A percentile compares a stretch with the other conserved stretches of the same genome.
phyloP scores from a whole-genome alignment of 2,888 invertebrate genomes.

The Lasioglossum morio region DNA sequence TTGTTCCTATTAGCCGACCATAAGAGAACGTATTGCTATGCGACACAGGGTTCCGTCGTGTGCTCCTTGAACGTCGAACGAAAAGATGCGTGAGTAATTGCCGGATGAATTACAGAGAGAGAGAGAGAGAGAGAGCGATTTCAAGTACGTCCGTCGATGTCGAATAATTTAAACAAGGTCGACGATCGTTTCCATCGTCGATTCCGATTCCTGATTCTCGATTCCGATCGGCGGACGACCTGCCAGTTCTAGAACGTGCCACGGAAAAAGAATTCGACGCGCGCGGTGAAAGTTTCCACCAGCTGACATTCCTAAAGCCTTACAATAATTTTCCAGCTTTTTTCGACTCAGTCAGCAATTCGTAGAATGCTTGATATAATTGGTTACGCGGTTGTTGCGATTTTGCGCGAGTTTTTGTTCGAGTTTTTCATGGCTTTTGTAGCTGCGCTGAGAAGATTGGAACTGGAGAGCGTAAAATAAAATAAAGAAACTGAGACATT shows the following conservation, averaged over 20 bases:
- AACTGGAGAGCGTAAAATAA: background rate
- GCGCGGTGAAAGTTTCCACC: conserved; percentile 26
- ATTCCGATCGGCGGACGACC: conserved; percentile 14
- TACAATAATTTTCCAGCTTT: background rate
- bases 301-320: conserved; percentile 1
- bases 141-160: conserved; percentile 49
- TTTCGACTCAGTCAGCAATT: background rate
- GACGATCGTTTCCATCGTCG: conserved; percentile 4
- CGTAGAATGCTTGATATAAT: background rate
- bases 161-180: conserved; percentile 46
- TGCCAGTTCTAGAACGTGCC: background rate
- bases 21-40: conserved; percentile 16
- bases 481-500: background rate
- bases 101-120: background rate
- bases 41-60: background rate
- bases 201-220: conserved; percentile 13
- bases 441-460: background rate
- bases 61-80: conserved; percentile 21
- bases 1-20: conserved; percentile 4
- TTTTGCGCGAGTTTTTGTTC: background rate
- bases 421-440: background rate
- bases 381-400: background rate
- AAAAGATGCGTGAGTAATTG: conserved; percentile 21
- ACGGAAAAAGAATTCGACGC: conserved; percentile 18
- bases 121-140: background rate